Evolutionary conservation across 2,113 vertebrate genomes (phyloP).

Genomic region (Callaeas wilsoni): DNA sequence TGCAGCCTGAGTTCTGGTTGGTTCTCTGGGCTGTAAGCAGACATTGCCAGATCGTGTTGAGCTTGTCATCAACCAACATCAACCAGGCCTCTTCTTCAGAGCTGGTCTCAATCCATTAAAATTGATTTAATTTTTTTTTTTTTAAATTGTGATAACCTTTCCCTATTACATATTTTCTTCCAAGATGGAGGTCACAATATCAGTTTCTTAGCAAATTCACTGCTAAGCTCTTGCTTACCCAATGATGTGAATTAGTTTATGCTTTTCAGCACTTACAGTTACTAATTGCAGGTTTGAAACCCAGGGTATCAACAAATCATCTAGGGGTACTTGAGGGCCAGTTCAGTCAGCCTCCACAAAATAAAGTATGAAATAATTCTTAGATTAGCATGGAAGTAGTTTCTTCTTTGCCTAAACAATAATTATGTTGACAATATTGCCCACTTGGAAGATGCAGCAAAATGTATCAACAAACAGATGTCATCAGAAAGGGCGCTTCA

Average conservation of each 20-base stretch:
- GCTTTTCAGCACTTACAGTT: not conserved
- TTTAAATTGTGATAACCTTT: not conserved
- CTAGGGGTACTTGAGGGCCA: not conserved
- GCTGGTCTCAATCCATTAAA: not conserved
- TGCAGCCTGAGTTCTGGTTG: not conserved
- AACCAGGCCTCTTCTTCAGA: not conserved
- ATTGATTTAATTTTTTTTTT: not conserved
- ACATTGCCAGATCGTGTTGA: not conserved
- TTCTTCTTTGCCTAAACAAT: not conserved
- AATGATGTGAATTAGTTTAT: not conserved
- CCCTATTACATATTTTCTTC: not conserved
- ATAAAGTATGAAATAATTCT: not conserved
- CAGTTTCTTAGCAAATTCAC: not conserved
- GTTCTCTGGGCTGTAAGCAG: not conserved
- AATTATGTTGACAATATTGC: not conserved
- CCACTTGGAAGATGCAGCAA: not conserved
- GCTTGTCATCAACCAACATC: not conserved
- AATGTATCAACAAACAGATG: not conserved
- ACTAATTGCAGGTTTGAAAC: not conserved
- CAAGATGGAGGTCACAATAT: not conserved
- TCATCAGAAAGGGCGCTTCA: not conserved
- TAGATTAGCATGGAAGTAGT: not conserved
- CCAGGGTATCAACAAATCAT: not conserved
- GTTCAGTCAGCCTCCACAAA: not conserved
- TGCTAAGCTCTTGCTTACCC: not conserved